Evolutionary conservation across 2,113 vertebrate species (phyloP), one percentile per base, ranked within the genome.

Genomic region (Rhinolophus sinicus): DNA sequence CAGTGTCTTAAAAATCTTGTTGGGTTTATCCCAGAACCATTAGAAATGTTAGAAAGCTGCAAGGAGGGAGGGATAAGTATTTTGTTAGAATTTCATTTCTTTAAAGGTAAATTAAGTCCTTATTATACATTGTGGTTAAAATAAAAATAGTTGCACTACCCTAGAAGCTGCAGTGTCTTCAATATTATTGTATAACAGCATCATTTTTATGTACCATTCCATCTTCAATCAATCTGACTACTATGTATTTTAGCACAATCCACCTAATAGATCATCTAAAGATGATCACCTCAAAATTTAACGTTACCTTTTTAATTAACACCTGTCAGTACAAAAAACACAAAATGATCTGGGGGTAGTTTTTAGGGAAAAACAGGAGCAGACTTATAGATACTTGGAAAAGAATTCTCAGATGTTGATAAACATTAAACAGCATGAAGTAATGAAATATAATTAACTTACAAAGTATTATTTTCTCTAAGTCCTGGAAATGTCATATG

Each of bases 41-140:
- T 99, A 99, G 97, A 98, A 98, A 98, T 98, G 98, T 99, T 99
- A 99, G 96, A 99, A 99, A 99, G 98, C 98, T 99, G 30, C 47
- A 94, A 15, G 0, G 70, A 75, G 9, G 44, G 83, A 81, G n/a
- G 6, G 65, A 84, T 58, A 92, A 69, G 9, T 67, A 90, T 97
- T 97, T 96, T 96, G 67, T 97, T 93, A 81, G 56, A 95, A 81
- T 95, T 96, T 97, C 94, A 40, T 69, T 96, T 97, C 72, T 77
- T 94, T 64, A 44, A 54, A 67, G 58, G 15, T 62, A 86, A 84
- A 77, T 93, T 87, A 26, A 87, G 40, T 38, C 33, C 10, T 6
- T 2, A 1, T 60, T 97, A 97, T 72, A 92, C 75, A 50, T 65
- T 38, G 40, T 35, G 87, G 90, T 56, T 83, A 52, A 95, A 95